A percentile compares a stretch with the other conserved stretches of the same genome.
These are phyloP conservation scores for Cassiopea xamachana DNA, from an alignment of 30 jellyfish, hydroid and myxozoan genomes.

Conservation along the genomic window DNA sequence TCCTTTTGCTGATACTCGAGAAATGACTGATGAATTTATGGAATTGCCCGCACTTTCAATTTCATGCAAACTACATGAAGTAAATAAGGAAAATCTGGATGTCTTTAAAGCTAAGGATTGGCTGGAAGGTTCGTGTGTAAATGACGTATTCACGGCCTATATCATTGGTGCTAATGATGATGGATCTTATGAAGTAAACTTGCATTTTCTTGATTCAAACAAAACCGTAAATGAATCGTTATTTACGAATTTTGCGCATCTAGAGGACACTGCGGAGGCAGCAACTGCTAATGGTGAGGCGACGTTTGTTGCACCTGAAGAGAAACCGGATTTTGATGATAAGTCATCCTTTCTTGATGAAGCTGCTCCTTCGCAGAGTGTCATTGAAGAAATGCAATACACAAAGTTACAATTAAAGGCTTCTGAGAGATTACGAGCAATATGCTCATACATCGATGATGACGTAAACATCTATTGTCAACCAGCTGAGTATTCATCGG, in stretches of 20 bases:
- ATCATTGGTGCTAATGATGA: background rate
- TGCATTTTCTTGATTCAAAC: constrained; percentile 31
- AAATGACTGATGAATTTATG: constrained; percentile 37
- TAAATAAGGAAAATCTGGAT: constrained; percentile 57
- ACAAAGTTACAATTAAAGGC: background rate
- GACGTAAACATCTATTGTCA: constrained; percentile 48
- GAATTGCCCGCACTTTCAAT: constrained; percentile 47
- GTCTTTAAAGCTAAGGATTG: constrained; percentile 39
- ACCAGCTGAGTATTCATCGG: constrained; percentile 22
- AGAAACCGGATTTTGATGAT: background rate
- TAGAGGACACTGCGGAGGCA: constrained; percentile 44
- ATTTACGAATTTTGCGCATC: constrained; percentile 58
- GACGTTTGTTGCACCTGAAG: background rate
- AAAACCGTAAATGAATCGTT: constrained; percentile 61
- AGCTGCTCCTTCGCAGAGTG: background rate
- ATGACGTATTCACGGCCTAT: constrained; percentile 31
- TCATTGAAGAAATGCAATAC: background rate
- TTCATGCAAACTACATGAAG: constrained; percentile 66
- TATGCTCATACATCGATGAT: constrained; percentile 46
- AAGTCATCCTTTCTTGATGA: background rate
- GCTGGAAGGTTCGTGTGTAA: constrained; percentile 54
- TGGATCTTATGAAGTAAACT: constrained; percentile 18
- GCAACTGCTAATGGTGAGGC: background rate
- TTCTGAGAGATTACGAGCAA: background rate
- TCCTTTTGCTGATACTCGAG: constrained; percentile 45